Evolutionary conservation across 1,140 invertebrate genomes (phyloP), one percentile per base, ranked within the genome.

Genomic region (Oryzaephilus surinamensis): DNA sequence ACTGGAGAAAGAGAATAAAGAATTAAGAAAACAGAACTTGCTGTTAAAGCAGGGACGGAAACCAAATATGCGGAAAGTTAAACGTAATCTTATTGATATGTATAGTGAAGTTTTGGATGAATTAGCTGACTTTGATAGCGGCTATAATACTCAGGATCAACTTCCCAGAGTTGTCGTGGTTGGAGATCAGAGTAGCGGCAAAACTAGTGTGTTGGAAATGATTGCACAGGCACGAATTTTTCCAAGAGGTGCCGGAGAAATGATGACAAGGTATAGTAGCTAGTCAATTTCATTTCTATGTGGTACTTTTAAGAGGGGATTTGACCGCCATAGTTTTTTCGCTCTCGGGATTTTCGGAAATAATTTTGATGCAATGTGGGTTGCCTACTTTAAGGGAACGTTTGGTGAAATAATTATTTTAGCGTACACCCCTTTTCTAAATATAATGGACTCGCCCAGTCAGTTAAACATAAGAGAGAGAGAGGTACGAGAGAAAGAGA

Each of bases 101-200:
- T 99, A 99, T 65, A 97, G 91, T 14, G 90, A 98, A 46, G 93
- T 99, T n/a, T 61, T 99, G 38, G 96, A 99, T 69, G 92, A 98
- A 64, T 66, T 99, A 6, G 81, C 77, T 24, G 90, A 89, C 45
- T 97, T 89, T 64, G 90, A 93, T 59, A 80, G 76, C 43, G 77
- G 81, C 41, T 96, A 97, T 60, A 90, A 87, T 37, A 90, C 88
- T 39, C 85, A 94, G 35, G 96, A 99, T 69, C 89, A 98, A 62
- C 70, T 99, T 39, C 97, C 97, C 0, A 72, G 95, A 48, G 92
- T 99, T 23, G 92, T 99, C 28, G 97, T 99, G n/a, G 93, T 99
- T 12, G 97, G 97, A 0, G 97, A 99, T 71, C 97, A 99, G 69
- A 97, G 92, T 62, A 91, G 95, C 18, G 97, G 97, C 11, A 99